phyloP scores from a whole-genome alignment of 2,113 vertebrate genomes.

The Hippotragus niger region DNA sequence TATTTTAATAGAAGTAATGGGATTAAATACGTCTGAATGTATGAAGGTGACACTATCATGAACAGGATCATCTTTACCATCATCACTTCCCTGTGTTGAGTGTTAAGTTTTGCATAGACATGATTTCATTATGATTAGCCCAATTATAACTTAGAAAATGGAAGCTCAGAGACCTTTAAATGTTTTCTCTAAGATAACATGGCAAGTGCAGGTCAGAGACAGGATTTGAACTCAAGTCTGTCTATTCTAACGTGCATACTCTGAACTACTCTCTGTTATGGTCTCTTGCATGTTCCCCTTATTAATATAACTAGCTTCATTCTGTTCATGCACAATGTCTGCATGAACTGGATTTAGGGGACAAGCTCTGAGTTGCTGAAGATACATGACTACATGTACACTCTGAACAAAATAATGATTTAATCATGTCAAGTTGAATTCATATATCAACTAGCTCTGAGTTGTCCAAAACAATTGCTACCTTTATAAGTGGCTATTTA shows the following conservation, averaged over 20 bases:
- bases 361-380: neutral
- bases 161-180: neutral
- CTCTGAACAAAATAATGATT: neutral
- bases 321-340: neutral
- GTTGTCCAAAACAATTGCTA: neutral
- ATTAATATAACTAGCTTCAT: neutral
- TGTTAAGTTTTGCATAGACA: neutral
- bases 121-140: neutral
- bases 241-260: neutral
- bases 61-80: neutral
- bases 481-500: neutral
- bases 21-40: neutral
- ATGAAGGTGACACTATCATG: neutral
- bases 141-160: constrained; percentile 11
- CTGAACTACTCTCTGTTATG: neutral
- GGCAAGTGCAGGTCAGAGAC: neutral
- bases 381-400: neutral
- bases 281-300: neutral
- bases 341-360: neutral
- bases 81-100: neutral
- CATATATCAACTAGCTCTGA: neutral
- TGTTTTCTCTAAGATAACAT: neutral
- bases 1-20: neutral
- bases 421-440: neutral
- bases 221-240: neutral